These are phyloP conservation scores for Chironomus striatipennis DNA, from an alignment of 1,140 invertebrate genomes.

Conservation along the genomic window DNA sequence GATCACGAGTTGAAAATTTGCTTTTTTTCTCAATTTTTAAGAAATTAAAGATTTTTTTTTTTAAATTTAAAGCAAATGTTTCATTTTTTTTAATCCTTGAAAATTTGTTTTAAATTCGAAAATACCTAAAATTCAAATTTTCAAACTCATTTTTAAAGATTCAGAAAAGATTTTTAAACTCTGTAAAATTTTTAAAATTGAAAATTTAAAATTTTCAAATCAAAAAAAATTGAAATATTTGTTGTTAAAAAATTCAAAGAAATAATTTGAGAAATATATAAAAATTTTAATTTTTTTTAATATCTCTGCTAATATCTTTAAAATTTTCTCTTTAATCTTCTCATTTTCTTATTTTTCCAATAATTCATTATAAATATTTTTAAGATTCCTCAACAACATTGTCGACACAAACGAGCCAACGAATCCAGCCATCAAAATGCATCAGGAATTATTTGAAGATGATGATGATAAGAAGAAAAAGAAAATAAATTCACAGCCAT, in stretches of 20 bases:
- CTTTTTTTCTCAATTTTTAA: background rate
- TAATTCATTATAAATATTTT: background rate
- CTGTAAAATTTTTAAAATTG: no score
- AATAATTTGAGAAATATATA: no score
- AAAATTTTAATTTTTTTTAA: no score
- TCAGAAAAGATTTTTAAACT: no score
- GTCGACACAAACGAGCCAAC: slow-evolving; percentile 17
- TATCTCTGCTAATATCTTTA: no score
- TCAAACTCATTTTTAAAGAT: no score
- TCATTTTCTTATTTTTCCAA: background rate
- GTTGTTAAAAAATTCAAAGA: no score
- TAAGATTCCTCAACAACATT: slow-evolving; percentile 17
- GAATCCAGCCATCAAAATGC: slow-evolving; percentile 19
- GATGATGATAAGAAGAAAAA: background rate
- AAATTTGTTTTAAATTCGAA: no score
- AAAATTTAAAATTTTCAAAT: background rate
- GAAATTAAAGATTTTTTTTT: background rate
- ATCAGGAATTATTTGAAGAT: slow-evolving; percentile 17
- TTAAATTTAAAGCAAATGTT: background rate
- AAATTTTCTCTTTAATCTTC: background rate
- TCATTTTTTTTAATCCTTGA: background rate
- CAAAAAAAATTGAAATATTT: background rate
- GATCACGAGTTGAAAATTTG: background rate
- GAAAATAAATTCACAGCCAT: background rate
- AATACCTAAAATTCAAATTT: no score